A percentile compares a stretch with the other conserved stretches of the same genome.
Evolutionary conservation across 2,113 vertebrate species (phyloP).

Genomic region (Psilopogon haemacephalus): DNA sequence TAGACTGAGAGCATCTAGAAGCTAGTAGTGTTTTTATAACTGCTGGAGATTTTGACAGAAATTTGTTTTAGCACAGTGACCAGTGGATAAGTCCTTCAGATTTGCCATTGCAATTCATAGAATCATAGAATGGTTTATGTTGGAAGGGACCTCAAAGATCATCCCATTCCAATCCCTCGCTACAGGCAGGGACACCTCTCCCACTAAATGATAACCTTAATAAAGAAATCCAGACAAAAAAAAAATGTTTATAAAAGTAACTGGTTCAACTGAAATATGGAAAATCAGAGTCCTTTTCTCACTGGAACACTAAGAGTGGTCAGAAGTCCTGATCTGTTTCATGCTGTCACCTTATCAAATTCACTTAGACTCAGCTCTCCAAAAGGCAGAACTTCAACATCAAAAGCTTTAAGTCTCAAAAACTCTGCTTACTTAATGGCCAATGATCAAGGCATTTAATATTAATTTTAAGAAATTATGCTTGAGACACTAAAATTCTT

Average conservation of each 20-base stretch:
- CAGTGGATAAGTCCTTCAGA: neutral
- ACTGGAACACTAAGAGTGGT: neutral
- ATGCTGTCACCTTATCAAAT: neutral
- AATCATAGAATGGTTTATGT: too few relatives aligned
- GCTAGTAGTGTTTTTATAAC: neutral
- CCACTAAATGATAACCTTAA: too few relatives aligned
- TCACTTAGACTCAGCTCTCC: neutral
- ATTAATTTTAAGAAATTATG: neutral
- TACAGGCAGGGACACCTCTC: too few relatives aligned
- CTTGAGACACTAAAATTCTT: neutral
- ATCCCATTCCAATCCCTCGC: too few relatives aligned
- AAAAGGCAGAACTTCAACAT: neutral
- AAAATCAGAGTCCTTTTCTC: neutral
- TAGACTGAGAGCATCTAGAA: neutral
- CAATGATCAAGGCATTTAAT: neutral
- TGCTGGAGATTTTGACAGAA: neutral
- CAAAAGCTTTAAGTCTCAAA: neutral
- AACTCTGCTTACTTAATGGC: neutral
- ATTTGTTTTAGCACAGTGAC: neutral
- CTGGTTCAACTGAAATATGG: neutral
- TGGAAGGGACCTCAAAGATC: too few relatives aligned
- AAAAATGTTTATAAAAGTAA: neutral
- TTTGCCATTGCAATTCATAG: neutral
- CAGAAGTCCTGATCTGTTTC: neutral
- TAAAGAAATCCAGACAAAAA: too few relatives aligned